A percentile compares a stretch with the other conserved stretches of the same genome.
Evolutionary conservation across 2,113 vertebrate genomes (phyloP).

Genomic region (Rhea americana): DNA sequence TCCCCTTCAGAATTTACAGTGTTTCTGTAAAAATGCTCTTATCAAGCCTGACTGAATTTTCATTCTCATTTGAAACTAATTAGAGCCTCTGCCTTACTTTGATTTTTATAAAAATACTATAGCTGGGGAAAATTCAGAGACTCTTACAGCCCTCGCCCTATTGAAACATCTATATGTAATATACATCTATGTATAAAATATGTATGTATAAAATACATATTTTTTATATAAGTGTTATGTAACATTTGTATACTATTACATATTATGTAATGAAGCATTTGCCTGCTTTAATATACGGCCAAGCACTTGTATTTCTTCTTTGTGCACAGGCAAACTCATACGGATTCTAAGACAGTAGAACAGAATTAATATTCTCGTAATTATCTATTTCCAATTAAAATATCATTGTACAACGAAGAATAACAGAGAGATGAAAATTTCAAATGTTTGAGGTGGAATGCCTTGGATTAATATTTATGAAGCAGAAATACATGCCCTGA

Average conservation of each 20-base stretch:
- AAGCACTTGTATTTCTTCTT: neutral
- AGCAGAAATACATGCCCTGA: neutral
- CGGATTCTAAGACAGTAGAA: neutral
- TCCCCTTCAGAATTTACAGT: neutral
- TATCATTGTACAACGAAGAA: neutral
- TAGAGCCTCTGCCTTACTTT: conserved; percentile 26
- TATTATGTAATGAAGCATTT: neutral
- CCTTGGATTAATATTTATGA: conserved; percentile 53
- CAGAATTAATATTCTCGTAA: conserved; percentile 20
- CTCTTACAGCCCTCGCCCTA: neutral
- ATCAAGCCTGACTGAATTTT: conserved; percentile 25
- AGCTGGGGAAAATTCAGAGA: neutral
- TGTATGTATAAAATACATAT: neutral
- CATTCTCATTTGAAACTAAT: conserved; percentile 46
- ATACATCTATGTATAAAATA: neutral
- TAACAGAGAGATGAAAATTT: conserved; percentile 10
- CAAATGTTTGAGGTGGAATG: conserved; percentile 2
- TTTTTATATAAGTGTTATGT: neutral
- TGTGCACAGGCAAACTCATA: neutral
- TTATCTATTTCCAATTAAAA: conserved; percentile 44
- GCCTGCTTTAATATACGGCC: neutral
- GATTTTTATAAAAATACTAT: conserved; percentile 1
- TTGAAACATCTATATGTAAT: neutral
- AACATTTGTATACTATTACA: neutral
- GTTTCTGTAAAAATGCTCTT: conserved; percentile 12